phyloP scores from a whole-genome alignment of 1,140 invertebrate genomes.

The Temnothorax curvispinosus region DNA sequence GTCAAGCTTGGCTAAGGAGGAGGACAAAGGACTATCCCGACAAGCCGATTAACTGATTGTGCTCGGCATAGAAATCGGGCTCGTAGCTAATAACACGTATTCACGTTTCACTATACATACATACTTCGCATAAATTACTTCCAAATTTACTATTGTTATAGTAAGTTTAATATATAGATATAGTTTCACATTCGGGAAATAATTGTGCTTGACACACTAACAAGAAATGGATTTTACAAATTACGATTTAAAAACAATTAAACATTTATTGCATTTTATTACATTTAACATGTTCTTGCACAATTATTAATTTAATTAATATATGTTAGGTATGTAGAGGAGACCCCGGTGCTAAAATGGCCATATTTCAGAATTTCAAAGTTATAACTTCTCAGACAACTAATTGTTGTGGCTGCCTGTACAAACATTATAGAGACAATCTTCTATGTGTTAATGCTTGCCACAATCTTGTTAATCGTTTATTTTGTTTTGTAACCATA shows the following conservation, averaged over 20 bases:
- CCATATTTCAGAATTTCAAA: no score
- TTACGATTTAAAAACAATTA: background rate
- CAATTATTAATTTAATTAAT: no score
- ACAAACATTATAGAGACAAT: no score
- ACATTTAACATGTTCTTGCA: no score
- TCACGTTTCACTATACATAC: conserved; percentile 12
- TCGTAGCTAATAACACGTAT: conserved; percentile 42
- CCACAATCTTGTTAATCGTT: no score
- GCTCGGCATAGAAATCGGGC: conserved; percentile 36
- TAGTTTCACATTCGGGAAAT: background rate
- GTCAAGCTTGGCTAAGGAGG: conserved; percentile 45
- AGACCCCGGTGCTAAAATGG: no score
- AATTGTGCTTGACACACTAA: background rate
- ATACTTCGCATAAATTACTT: conserved; percentile 30
- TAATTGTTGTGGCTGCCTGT: no score
- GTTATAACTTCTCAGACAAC: no score
- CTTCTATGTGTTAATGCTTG: no score
- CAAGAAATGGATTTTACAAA: background rate
- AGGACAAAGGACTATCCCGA: conserved; percentile 55
- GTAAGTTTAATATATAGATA: background rate
- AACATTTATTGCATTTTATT: background rate
- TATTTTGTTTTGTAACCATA: no score
- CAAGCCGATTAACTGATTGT: conserved; percentile 63
- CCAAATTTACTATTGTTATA: conserved; percentile 25
- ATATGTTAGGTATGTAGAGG: no score